These are phyloP conservation scores for Cryptoprocta ferox DNA, from an alignment of 2,797 vertebrate genomes.

Conservation along the genomic window DNA sequence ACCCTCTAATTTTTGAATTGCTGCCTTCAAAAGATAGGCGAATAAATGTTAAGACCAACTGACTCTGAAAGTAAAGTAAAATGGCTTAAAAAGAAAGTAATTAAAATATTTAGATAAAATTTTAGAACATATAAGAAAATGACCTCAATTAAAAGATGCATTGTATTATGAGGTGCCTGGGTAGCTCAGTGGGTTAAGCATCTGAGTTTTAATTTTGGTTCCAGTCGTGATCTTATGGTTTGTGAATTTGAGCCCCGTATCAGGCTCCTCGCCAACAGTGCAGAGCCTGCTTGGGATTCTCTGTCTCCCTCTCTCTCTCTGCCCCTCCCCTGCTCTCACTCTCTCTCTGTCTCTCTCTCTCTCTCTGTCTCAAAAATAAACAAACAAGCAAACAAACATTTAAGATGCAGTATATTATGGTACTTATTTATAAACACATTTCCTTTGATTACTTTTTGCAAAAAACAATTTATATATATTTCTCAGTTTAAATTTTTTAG, in stretches of 20 bases:
- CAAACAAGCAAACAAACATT: too few relatives aligned
- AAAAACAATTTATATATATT: background rate
- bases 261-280: too few relatives aligned
- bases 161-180: too few relatives aligned
- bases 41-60: background rate
- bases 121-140: background rate
- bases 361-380: too few relatives aligned
- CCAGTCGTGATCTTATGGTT: too few relatives aligned
- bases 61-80: background rate
- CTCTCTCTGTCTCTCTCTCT: too few relatives aligned
- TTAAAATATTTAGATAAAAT: background rate
- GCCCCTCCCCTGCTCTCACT: too few relatives aligned
- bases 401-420: background rate
- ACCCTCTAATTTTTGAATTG: slow-evolving; percentile 1
- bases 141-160: background rate
- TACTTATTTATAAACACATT: background rate
- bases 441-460: background rate
- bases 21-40: background rate
- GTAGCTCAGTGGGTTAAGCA: too few relatives aligned
- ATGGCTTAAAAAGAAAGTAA: background rate
- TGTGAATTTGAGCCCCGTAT: too few relatives aligned
- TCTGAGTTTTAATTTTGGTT: too few relatives aligned
- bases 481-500: background rate
- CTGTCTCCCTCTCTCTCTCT: too few relatives aligned
- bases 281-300: too few relatives aligned